Conservation (phyloP, 2,797 vertebrate genomes). For the Eremophila alpestris region DNA sequence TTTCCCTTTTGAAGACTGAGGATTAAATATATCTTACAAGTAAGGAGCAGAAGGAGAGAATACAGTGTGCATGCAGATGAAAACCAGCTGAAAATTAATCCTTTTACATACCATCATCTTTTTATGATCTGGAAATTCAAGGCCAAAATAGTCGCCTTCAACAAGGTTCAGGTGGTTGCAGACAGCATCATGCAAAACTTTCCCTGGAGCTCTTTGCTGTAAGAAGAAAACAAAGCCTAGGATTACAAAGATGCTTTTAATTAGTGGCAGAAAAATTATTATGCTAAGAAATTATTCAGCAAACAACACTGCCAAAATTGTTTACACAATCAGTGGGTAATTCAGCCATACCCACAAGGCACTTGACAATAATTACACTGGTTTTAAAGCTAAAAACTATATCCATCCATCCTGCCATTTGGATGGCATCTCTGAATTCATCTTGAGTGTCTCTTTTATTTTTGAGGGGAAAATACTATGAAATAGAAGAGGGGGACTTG, state of each 20-base stretch:
- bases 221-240: conserved; percentile 58
- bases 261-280: conserved; percentile 1
- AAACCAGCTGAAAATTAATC: neutral
- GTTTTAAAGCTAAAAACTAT: neutral
- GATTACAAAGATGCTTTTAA: neutral
- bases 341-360: neutral
- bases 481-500: neutral
- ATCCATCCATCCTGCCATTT: neutral
- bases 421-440: neutral
- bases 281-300: neutral
- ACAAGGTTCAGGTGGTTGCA: conserved; percentile 95
- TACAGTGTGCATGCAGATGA: neutral
- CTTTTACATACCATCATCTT: conserved; percentile 88
- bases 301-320: neutral
- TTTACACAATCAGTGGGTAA: conserved; percentile 14
- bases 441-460: neutral
- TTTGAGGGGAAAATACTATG: neutral
- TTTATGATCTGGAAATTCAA: conserved; percentile 94
- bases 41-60: neutral
- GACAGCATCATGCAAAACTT: conserved; percentile 90
- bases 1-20: neutral
- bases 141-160: conserved; percentile 96
- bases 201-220: conserved; percentile 94
- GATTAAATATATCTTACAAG: neutral
- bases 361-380: neutral